These are phyloP conservation scores for Trichonephila inaurata DNA, from an alignment of 1,140 invertebrate genomes.

Conservation along the genomic window DNA sequence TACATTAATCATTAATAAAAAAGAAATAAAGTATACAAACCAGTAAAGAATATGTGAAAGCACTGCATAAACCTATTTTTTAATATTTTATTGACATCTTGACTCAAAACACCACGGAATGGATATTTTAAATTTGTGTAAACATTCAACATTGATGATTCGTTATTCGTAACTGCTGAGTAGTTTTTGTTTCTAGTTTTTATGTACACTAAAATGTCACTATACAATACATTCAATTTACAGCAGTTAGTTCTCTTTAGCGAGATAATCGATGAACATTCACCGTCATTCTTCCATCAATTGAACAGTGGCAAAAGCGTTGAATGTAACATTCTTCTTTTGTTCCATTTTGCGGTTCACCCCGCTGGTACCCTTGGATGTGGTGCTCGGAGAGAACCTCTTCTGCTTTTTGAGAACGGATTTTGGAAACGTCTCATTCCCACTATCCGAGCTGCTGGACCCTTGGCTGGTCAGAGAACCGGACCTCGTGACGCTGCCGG, in stretches of 20 bases:
- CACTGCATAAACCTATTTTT: neutral
- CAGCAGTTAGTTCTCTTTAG: neutral
- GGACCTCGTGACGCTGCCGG: conserved; percentile 68
- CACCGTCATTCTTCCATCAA: conserved; percentile 74
- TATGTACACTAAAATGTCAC: conserved; percentile 13
- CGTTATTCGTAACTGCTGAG: neutral
- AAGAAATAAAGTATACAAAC: neutral
- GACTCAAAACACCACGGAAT: neutral
- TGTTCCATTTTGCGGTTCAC: conserved; percentile 31
- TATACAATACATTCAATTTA: neutral
- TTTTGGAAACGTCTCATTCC: conserved; percentile 69
- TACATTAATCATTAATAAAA: neutral
- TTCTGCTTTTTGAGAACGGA: conserved; percentile 76
- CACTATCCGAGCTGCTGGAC: conserved; percentile 69
- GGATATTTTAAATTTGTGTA: neutral
- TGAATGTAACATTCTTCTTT: conserved; percentile 77
- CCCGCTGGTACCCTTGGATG: neutral
- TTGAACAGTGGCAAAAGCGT: conserved; percentile 74
- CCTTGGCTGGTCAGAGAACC: conserved; percentile 76
- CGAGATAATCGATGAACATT: neutral
- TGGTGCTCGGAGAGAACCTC: neutral
- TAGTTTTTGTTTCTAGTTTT: neutral
- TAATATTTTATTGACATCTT: conserved; percentile 6
- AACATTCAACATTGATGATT: neutral
- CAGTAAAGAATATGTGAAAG: neutral